Evolutionary conservation across 2,888 invertebrate species (phyloP).

Genomic region (Sphinx pinastri): DNA sequence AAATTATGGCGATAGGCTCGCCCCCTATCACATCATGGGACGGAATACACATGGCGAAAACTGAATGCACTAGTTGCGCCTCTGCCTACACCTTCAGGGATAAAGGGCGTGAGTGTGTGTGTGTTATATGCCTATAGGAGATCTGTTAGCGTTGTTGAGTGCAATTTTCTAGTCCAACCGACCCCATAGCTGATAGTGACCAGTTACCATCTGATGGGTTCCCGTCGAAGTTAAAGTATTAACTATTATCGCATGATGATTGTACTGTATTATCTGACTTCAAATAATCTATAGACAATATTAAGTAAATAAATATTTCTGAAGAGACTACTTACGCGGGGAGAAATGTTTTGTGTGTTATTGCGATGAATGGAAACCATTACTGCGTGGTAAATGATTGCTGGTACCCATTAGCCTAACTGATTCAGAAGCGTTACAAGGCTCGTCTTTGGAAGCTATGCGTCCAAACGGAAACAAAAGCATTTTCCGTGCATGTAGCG

Average conservation of each 20-base stretch:
- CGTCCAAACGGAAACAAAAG: constrained; percentile 39
- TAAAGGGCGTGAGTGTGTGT: too few relatives aligned
- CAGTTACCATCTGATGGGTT: too few relatives aligned
- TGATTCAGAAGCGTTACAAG: constrained; percentile 52
- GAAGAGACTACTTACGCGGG: neutral
- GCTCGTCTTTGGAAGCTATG: constrained; percentile 41
- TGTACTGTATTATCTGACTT: neutral
- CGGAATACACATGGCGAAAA: too few relatives aligned
- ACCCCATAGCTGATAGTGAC: too few relatives aligned
- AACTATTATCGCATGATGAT: too few relatives aligned
- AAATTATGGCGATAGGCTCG: too few relatives aligned
- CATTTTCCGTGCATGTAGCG: constrained; percentile 28
- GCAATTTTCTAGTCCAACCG: too few relatives aligned
- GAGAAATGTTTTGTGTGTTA: constrained; percentile 41
- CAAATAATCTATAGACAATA: neutral
- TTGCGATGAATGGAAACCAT: constrained; percentile 63
- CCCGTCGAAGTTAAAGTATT: neutral
- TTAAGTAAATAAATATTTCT: neutral
- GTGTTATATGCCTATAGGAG: too few relatives aligned
- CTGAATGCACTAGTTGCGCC: too few relatives aligned
- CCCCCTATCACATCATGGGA: too few relatives aligned
- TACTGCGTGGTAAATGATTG: constrained; percentile 61
- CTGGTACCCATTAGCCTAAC: constrained; percentile 61
- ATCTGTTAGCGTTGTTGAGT: too few relatives aligned
- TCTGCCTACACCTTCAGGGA: too few relatives aligned